phyloP scores from a whole-genome alignment of 2,113 vertebrate species.

The Panthera leo region DNA sequence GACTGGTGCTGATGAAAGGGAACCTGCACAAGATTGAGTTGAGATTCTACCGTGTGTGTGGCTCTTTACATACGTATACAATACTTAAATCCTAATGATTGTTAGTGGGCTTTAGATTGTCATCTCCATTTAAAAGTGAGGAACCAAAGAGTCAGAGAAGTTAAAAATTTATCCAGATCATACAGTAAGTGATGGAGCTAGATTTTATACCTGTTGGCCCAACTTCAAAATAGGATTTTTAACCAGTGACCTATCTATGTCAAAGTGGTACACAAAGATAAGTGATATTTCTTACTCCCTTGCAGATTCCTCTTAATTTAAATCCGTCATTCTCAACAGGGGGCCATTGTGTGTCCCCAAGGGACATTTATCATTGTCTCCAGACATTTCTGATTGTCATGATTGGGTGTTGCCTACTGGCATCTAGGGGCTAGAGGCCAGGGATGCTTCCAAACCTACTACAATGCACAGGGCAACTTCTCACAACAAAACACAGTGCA shows the following conservation, averaged over 20 bases:
- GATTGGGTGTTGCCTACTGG: accelerated
- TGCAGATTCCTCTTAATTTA: neutral
- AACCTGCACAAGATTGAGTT: neutral
- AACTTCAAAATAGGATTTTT: neutral
- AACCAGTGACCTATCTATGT: neutral
- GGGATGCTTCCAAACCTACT: neutral
- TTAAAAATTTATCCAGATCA: neutral
- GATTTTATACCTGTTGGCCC: neutral
- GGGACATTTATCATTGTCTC: neutral
- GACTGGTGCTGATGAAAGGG: neutral
- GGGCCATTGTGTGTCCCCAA: neutral
- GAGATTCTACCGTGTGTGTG: neutral
- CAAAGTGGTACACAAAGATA: neutral
- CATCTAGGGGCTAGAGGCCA: neutral
- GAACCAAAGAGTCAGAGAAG: neutral
- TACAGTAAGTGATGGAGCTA: neutral
- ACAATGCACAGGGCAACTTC: accelerated
- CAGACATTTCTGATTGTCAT: neutral
- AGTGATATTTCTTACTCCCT: neutral
- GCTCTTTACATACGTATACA: neutral
- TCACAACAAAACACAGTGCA: too few relatives aligned
- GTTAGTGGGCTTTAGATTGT: neutral
- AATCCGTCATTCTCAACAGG: neutral
- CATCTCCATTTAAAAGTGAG: neutral
- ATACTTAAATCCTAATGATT: neutral